A percentile compares a stretch with the other conserved stretches of the same genome.
These are phyloP conservation scores for Enteromius unitaeniatus DNA, from an alignment of 2,797 vertebrate species.

Conservation along the genomic window DNA sequence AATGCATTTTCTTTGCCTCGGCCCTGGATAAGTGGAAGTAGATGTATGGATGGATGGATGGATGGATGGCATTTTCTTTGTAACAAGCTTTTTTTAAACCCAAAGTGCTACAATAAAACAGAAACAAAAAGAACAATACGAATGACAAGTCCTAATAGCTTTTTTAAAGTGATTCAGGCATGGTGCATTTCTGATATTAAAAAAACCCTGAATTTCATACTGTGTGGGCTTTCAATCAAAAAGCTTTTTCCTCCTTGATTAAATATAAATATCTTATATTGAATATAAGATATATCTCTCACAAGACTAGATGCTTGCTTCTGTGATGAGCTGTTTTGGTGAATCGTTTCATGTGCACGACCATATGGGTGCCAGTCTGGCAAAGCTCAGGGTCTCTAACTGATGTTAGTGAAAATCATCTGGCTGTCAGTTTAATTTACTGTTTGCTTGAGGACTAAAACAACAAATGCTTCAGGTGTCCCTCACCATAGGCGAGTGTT, in stretches of 20 bases:
- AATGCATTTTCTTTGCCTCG: too few species aligned
- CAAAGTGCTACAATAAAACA: neutral
- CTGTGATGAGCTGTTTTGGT: neutral
- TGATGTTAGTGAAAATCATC: constrained; percentile 23
- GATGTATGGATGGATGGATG: too few species aligned
- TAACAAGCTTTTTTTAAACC: neutral
- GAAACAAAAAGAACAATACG: neutral
- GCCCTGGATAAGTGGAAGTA: too few species aligned
- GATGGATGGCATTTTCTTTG: neutral
- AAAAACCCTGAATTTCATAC: neutral
- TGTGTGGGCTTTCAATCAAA: neutral
- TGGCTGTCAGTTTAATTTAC: constrained; percentile 43
- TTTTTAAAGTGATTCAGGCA: too few species aligned
- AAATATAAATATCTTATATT: neutral
- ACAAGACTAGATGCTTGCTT: neutral
- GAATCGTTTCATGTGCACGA: neutral
- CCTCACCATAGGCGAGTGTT: neutral
- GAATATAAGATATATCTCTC: neutral
- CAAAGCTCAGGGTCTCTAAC: neutral
- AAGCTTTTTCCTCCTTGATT: neutral
- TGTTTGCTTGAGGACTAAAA: constrained; percentile 19
- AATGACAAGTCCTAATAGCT: neutral
- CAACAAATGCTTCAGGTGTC: neutral
- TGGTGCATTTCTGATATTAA: neutral
- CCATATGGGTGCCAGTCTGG: constrained; percentile 26